phyloP scores from a whole-genome alignment of 2,888 invertebrate genomes.

The Peribatodes rhomboidaria region DNA sequence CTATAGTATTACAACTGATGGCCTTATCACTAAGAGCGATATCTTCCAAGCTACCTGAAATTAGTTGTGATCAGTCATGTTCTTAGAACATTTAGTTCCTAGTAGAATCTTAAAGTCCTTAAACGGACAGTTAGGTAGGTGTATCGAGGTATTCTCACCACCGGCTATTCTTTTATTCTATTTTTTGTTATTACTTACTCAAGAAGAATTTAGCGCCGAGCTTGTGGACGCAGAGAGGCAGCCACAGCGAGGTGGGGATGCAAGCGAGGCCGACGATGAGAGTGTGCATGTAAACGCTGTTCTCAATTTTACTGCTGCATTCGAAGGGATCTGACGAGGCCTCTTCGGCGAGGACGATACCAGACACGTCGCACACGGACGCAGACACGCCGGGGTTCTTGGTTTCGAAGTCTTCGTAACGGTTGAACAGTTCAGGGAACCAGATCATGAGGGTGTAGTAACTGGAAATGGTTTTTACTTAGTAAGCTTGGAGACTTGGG shows the following conservation, averaged over 20 bases:
- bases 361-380: constrained; percentile 92
- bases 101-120: no score
- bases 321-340: constrained; percentile 82
- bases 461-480: constrained; percentile 76
- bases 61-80: no score
- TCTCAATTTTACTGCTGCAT: constrained; percentile 88
- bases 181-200: constrained; percentile 84
- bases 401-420: constrained; percentile 91
- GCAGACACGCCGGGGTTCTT: constrained; percentile 89
- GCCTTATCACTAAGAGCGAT: no score
- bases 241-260: constrained; percentile 92
- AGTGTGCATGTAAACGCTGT: constrained; percentile 91
- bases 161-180: neutral
- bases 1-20: no score
- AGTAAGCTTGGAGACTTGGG: neutral
- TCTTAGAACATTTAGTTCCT: no score
- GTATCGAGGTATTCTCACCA: no score
- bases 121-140: no score
- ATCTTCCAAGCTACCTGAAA: no score
- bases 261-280: constrained; percentile 93
- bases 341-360: constrained; percentile 85
- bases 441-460: constrained; percentile 97
- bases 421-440: constrained; percentile 96
- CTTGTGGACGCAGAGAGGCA: constrained; percentile 92
- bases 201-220: constrained; percentile 94